phyloP scores from a whole-genome alignment of 2,888 invertebrate species.

The Panopea generosa region DNA sequence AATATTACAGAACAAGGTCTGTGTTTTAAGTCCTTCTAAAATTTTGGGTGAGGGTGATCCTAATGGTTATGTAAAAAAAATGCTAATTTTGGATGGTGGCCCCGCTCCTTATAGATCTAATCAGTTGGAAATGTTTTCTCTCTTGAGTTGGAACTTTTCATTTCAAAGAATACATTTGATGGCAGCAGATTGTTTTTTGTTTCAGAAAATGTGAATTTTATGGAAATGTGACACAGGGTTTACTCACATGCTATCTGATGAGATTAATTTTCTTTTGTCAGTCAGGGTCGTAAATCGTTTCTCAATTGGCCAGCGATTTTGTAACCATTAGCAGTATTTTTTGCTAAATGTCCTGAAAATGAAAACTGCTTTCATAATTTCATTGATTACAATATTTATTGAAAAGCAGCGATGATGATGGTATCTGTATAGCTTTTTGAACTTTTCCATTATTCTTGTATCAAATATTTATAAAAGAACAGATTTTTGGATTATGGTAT shows the following conservation, averaged over 20 bases:
- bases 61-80: slow-evolving; percentile 22
- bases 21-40: no score
- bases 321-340: no score
- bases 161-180: slow-evolving; percentile 12
- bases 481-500: no score
- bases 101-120: slow-evolving; percentile 14
- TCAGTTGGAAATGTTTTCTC: slow-evolving; percentile 5
- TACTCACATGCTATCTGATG: slow-evolving; percentile 25
- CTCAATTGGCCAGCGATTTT: no score
- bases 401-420: no score
- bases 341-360: no score
- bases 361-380: no score
- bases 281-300: background rate
- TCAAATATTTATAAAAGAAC: no score
- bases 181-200: slow-evolving; percentile 31
- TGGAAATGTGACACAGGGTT: slow-evolving; percentile 30
- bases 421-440: no score
- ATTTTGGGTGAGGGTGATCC: slow-evolving; percentile 8
- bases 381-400: no score
- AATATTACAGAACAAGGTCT: no score
- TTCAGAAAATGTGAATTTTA: slow-evolving; percentile 22
- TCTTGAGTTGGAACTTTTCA: background rate
- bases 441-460: no score
- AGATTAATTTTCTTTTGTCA: slow-evolving; percentile 23
- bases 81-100: slow-evolving; percentile 35